Evolutionary conservation across 2,113 vertebrate species (phyloP), one percentile per base, ranked within the genome.

Genomic region (Macaca nemestrina): DNA sequence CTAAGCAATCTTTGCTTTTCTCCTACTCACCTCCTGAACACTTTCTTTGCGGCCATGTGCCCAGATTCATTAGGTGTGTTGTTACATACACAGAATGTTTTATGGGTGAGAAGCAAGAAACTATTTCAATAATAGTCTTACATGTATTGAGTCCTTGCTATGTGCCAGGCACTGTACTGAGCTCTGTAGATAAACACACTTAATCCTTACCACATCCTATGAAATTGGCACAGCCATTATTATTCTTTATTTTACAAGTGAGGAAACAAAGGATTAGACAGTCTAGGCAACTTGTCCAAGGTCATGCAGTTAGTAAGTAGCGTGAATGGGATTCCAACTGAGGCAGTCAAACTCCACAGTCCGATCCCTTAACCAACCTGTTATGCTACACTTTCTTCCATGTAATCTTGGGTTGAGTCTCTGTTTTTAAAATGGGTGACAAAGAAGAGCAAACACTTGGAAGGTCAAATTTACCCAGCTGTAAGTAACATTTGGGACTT

Each of bases 391-490:
- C 45, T 52, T 76, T 82, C 52, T 81, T 88, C 79, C 30, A 82
- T 35, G 35, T 50, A 89, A 76, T 83, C 48, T 78, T 90, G 93
- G 61, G 52, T 67, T 94, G 78, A 55, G 70, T 79, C 73, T 95
- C 78, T 91, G 22, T 96, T 96, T 97, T 96, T 85, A 91, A 96
- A 97, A 95, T 78, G 97, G 76, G 95, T 97, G 88, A 95, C 94
- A 97, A 96, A 97, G 67, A 96, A 97, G 95, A 97, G 52, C 90
- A 97, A 98, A 97, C 93, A 95, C 78, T 96, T 97, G 95, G 96
- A 97, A 97, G 95, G 97, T 98, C 88, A 96, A 35, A 90, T 95
- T 93, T 97, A 87, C 90, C 96, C 97, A 97, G 98, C 94, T 97
- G 95, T 95, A 94, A 81, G 88, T 96, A 98, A 93, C 97, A 97